Base-by-base conservation (phyloP, 2,888 invertebrate genomes). In the Synergus gifuensis region DNA sequence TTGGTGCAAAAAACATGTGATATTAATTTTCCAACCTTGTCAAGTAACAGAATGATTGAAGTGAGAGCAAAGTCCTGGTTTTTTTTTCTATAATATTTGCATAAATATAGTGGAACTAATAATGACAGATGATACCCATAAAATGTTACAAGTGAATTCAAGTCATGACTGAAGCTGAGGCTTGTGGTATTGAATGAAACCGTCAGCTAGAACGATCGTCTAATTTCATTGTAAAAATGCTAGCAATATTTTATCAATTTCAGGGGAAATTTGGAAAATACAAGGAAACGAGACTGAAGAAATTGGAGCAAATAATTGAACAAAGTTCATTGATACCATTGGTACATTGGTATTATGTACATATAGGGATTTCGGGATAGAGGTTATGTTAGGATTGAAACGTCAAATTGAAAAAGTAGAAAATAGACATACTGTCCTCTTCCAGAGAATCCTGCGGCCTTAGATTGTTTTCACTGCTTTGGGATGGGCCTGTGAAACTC, bases 401-500 rank as follows among this genome's bases (percentile, higher is more conserved):
- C n/a, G n/a, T 54, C 63, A 63, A 77, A 76, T 28, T 62, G 60
- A 66, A 80, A n/a, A 79, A 40, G 60, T 73, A 69, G 22, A 11
- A 76, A 76, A 22, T 94, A 87, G 93, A 94, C 87, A 94, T 94
- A 87, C 94, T 93, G 86, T 94, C 94, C 83, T 95, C 94, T 86
- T 94, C 94, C 87, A 93, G 93, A 85, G 94, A 93, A 83, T 91
- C 93, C 82, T 93, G 94, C 90, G 94, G 91, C 86, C 94, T 94
- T 85, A 93, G 94, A 83, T 93, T 94, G 89, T 94, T 94, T 90
- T 95, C 95, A 92, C 82, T 76, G 63, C 80, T 79, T 67, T 85
- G 88, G 76, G 84, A 83, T 81, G 89, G 86, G 76, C 86, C 88
- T 78, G 89, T 84, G 84, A 91, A 87, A 90, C 94, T 94, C 92